These are phyloP conservation scores for Sphecodes monilicornis DNA, from an alignment of 2,888 invertebrate species.

Conservation along the genomic window DNA sequence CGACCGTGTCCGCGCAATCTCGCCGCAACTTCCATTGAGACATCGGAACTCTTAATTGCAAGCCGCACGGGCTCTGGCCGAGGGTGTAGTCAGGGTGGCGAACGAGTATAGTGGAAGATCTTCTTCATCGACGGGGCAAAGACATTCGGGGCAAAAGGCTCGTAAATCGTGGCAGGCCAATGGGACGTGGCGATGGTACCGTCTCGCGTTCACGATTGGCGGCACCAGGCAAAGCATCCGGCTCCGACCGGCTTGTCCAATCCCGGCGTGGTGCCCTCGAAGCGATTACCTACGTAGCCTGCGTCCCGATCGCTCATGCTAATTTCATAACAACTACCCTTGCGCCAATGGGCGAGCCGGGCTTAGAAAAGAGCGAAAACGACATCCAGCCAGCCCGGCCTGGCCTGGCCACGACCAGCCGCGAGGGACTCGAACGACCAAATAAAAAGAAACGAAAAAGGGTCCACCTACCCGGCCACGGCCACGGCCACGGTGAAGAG, in stretches of 20 bases:
- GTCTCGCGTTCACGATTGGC: constrained; percentile 74
- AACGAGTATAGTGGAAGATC: constrained; percentile 48
- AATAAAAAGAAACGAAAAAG: constrained; percentile 43
- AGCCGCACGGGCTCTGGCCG: constrained; percentile 30
- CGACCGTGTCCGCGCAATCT: constrained; percentile 27
- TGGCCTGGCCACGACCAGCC: constrained; percentile 10
- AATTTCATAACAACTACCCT: constrained; percentile 84
- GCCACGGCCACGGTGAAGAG: constrained; percentile 39
- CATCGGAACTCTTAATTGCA: constrained; percentile 71
- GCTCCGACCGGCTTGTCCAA: constrained; percentile 76
- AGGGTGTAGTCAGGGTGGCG: constrained; percentile 19
- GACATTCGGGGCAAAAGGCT: constrained; percentile 65
- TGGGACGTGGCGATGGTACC: constrained; percentile 73
- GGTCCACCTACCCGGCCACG: constrained; percentile 57
- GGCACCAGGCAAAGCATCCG: constrained; percentile 72
- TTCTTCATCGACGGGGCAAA: constrained; percentile 62
- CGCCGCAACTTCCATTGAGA: constrained; percentile 65
- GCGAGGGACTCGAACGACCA: constrained; percentile 31
- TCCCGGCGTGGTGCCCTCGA: constrained; percentile 75
- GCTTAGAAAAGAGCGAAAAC: constrained; percentile 60
- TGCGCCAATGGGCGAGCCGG: constrained; percentile 80
- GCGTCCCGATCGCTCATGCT: constrained; percentile 82
- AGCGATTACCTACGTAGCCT: constrained; percentile 80
- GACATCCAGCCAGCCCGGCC: constrained; percentile 30
- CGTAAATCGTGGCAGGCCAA: constrained; percentile 75